Base-by-base conservation (phyloP, 2,113 vertebrate genomes). In the Ophthalmolycus amberensis region DNA sequence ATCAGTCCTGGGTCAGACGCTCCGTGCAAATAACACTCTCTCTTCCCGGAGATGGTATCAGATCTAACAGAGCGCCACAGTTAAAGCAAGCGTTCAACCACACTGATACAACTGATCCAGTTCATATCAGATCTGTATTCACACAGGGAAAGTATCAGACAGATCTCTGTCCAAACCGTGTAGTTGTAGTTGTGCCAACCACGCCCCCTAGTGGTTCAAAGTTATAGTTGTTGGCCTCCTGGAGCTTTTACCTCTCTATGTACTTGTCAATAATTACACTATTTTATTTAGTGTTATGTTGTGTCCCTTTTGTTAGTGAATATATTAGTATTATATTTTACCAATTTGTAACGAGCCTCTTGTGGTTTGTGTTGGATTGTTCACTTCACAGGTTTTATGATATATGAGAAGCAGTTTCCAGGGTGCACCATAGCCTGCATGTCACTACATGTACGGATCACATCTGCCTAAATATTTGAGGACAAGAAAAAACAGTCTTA, bases 181-280 rank as follows among this genome's bases (percentile, higher is more conserved):
- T 0, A 64, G 20, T 38, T 68, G 15, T n/a, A 12, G 34, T 71
- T 79, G 54, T 62, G 32, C 15, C 37, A 76, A 64, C 48, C 9
- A 29, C 87, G n/a, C 85, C 86, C 71, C 40, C 90, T 83, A 73
- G 85, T 88, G 93, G 85, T 85, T 38, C 46, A 73, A 79, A 70
- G 15, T 4, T 38, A 37, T 29, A 1, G 14, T n/a, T 46, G 20
- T 66, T 22, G 29, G 22, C 20, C 27, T 67, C 16, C 3, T 56
- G 27, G 18, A 62, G 10, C 22, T 29, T 54, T 62, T 64, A 22
- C 1, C 8, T 63, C 6, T 58, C 9, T 32, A 11, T 65, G 73
- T 46, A 56, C 5, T 37, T n/a, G 18, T 62, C 14, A 75, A 12
- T 37, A 32, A 59, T 40, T 16, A 32, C 1, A 22, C 3, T n/a